Conservation (phyloP, 1,140 invertebrate species). For the Zelostemma sp. region DNA sequence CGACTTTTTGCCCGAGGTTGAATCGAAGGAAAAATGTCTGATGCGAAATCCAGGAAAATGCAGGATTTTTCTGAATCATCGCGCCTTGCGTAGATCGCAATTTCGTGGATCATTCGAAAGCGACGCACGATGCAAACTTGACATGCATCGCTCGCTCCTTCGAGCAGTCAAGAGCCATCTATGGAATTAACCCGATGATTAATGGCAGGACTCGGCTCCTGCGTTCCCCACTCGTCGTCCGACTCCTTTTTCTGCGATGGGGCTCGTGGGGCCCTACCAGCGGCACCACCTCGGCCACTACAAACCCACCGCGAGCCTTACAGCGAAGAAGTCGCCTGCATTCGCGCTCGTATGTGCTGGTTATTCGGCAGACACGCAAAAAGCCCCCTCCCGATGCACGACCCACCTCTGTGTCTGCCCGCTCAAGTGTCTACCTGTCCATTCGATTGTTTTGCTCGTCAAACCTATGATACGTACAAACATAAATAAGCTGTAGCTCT, state of each 20-base stretch:
- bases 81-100: constrained; percentile 1
- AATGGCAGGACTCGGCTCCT: constrained; percentile 51
- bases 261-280: constrained; percentile 27
- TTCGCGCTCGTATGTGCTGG: constrained; percentile 29
- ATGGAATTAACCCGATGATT: constrained; percentile 61
- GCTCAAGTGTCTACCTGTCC: constrained; percentile 28
- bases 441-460: constrained; percentile 32
- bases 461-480: constrained; percentile 48
- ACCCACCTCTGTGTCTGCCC: constrained; percentile 30
- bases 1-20: too few relatives aligned
- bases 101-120: constrained; percentile 34
- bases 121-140: constrained; percentile 59
- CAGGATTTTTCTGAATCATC: too few relatives aligned
- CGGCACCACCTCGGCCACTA: constrained; percentile 42
- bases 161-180: constrained; percentile 59
- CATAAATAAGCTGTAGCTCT: constrained; percentile 48
- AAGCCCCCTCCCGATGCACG: constrained; percentile 48
- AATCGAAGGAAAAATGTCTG: too few relatives aligned
- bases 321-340: constrained; percentile 26
- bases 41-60: too few relatives aligned
- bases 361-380: constrained; percentile 59
- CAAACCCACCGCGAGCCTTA: constrained; percentile 34
- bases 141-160: constrained; percentile 64
- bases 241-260: constrained; percentile 11
- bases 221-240: constrained; percentile 24